Percentiles rank a stretch among this genome's conserved stretches.
Conservation (phyloP, 2,888 invertebrate genomes). For the Brachyopa scutellaris region DNA sequence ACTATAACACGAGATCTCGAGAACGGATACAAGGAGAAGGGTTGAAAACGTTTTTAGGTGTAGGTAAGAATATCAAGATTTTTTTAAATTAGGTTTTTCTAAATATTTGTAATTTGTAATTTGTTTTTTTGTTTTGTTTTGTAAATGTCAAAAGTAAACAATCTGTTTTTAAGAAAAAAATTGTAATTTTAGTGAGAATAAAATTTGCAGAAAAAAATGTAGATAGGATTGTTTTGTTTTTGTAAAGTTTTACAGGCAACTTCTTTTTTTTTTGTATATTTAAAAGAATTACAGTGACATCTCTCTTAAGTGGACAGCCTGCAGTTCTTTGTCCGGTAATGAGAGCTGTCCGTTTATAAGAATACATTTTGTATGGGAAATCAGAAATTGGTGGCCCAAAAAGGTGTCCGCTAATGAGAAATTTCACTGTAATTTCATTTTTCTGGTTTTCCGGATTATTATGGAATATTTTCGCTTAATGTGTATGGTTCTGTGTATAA, state of each 20-base stretch:
- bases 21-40: conserved; percentile 74
- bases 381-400: too few species aligned
- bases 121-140: background rate
- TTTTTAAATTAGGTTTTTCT: conserved; percentile 29
- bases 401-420: too few species aligned
- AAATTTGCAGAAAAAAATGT: conserved; percentile 18
- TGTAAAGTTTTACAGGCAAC: too few species aligned
- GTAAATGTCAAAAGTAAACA: background rate
- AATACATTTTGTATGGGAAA: too few species aligned
- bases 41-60: conserved; percentile 64
- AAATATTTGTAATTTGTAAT: too few species aligned
- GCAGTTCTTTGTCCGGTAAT: too few species aligned
- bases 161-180: background rate
- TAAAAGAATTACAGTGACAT: too few species aligned
- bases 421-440: too few species aligned
- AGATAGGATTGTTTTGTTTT: conserved; percentile 40
- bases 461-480: too few species aligned
- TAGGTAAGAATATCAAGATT: conserved; percentile 60
- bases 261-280: background rate
- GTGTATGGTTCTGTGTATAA: too few species aligned
- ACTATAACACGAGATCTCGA: conserved; percentile 80
- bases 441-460: conserved; percentile 1
- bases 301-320: too few species aligned
- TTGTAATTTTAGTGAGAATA: background rate
- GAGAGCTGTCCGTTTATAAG: too few species aligned